Base-by-base conservation (phyloP, 2,888 invertebrate species). In the Papilio elwesi region DNA sequence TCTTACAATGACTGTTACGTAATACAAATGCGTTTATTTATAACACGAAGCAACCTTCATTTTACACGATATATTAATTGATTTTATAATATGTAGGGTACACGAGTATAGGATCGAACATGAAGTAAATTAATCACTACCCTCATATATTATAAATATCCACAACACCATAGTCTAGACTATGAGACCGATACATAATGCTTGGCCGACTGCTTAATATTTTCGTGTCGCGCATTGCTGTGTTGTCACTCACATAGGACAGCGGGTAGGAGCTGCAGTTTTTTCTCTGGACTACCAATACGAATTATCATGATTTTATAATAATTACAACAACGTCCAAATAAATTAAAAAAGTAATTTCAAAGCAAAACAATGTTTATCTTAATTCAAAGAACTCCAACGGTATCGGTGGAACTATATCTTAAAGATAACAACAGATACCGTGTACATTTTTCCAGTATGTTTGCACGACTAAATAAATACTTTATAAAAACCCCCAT, bases 351-450 rank as follows among this genome's bases (percentile, higher is more conserved):
- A 26, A 26, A 26, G n/a, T 26, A 26, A 26, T 26, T 26, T 26
- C 38, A 8, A 38, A 38, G 36, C 12, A n/a, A 59, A n/a, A 13
- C 5, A 38, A 9, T 57, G 36, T 36, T 57, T 59, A 38, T 59
- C 36, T 26, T 26, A 26, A 91, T 70, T 49, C 51, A 59, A 68
- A 59, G 49, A 59, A 68, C 68, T 15, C 38, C 9, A 62, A 13
- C 47, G 48, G 15, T 62, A 68, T 59, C 53, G 47, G 67, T 67
- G 67, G 55, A 67, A 55, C 16, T 43, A 53, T 53, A 52, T 57
- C 66, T 66, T 12, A 11, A 53, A 9, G 66, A 66, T 66, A 66
- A 52, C 38, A 49, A 15, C 53, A 43, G 57, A 70, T 62, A 53
- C 38, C n/a, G n/a, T 12, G 5, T 9, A 59, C 13, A 13, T 7